phyloP scores from a whole-genome alignment of 1,140 invertebrate species.

The Leucophenga varia region DNA sequence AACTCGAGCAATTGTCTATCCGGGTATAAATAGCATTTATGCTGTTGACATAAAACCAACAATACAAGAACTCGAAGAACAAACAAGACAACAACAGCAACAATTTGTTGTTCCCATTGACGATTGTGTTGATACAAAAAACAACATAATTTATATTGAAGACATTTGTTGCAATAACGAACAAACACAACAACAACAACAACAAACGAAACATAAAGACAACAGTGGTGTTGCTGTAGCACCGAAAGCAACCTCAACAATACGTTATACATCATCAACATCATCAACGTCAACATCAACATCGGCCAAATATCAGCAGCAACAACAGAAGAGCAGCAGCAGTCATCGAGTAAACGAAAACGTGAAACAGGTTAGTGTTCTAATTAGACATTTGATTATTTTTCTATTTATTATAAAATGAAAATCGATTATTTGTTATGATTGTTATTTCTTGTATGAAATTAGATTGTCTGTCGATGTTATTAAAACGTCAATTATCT shows the following conservation, averaged over 20 bases:
- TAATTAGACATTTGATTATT: neutral
- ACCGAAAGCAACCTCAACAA: slow-evolving; percentile 2
- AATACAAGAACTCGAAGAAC: slow-evolving; percentile 11
- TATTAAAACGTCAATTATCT: too few relatives aligned
- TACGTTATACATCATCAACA: too few relatives aligned
- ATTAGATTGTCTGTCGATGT: too few relatives aligned
- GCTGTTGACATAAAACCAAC: slow-evolving; percentile 23
- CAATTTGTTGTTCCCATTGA: too few relatives aligned
- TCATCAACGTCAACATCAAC: slow-evolving; percentile 6
- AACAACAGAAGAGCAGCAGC: slow-evolving; percentile 10
- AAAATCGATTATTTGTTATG: too few relatives aligned
- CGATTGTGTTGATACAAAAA: too few relatives aligned
- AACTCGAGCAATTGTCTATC: slow-evolving; percentile 2
- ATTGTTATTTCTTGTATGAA: too few relatives aligned
- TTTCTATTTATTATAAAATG: too few relatives aligned
- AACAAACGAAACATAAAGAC: too few relatives aligned
- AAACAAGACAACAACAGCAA: slow-evolving; percentile 12
- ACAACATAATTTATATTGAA: too few relatives aligned
- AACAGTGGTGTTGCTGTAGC: too few relatives aligned
- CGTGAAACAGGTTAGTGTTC: slow-evolving; percentile 36
- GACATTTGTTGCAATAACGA: neutral
- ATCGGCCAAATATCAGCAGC: slow-evolving; percentile 7
- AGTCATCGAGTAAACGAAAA: slow-evolving; percentile 34
- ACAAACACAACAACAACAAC: slow-evolving; percentile 4
- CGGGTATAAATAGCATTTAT: slow-evolving; percentile 12